A percentile compares a stretch with the other conserved stretches of the same genome.
Conservation (phyloP, 1,140 invertebrate species). For the Sinella curviseta region DNA sequence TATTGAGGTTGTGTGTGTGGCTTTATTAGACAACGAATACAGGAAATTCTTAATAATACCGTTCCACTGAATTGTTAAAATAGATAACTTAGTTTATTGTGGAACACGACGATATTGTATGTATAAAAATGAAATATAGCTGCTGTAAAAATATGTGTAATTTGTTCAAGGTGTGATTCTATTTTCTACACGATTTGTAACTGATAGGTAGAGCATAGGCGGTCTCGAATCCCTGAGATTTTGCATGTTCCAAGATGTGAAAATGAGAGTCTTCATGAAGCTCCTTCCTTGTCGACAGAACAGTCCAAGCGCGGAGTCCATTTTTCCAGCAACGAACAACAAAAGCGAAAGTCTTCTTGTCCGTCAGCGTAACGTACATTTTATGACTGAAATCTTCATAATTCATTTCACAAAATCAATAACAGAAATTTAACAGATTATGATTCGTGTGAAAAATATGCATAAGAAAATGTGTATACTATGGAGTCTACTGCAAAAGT, state of each 20-base stretch:
- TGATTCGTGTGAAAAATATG: no score
- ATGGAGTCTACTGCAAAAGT: neutral
- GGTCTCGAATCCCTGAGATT: slow-evolving; percentile 27
- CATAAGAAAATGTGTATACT: neutral
- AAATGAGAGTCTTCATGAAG: slow-evolving; percentile 32
- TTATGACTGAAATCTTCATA: slow-evolving; percentile 32
- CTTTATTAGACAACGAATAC: no score
- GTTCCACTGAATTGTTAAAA: no score
- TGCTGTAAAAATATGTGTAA: no score
- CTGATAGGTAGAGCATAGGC: slow-evolving; percentile 29
- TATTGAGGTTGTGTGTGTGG: no score
- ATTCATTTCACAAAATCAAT: no score
- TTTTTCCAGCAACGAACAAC: slow-evolving; percentile 26
- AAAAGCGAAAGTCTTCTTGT: slow-evolving; percentile 34
- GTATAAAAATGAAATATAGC: no score
- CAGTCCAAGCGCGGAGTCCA: slow-evolving; percentile 20
- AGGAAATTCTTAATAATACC: no score
- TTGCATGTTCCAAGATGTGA: slow-evolving; percentile 31
- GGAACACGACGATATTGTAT: no score
- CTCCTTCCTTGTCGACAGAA: slow-evolving; percentile 27
- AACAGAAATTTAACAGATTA: no score
- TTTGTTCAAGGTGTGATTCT: no score
- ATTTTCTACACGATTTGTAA: slow-evolving; percentile 31
- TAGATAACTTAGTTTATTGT: no score
- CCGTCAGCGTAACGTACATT: slow-evolving; percentile 31